Percentiles rank a stretch among this genome's conserved stretches.
Evolutionary conservation across 1,140 invertebrate species (phyloP).

Genomic region (Meloidogyne floridensis): DNA sequence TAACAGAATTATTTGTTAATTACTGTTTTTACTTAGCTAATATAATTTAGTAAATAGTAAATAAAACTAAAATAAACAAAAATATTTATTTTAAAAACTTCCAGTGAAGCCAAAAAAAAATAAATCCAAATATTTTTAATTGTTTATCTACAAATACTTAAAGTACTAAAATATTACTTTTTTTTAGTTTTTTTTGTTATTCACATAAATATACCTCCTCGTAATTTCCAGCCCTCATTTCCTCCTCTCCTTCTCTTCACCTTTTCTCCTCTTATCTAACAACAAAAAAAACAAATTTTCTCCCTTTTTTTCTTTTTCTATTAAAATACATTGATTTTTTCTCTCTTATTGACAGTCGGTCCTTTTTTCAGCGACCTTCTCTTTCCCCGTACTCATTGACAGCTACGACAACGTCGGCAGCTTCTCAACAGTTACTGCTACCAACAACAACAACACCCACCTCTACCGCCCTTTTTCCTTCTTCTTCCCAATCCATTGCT

Average conservation of each 20-base stretch:
- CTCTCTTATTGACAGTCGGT: not conserved
- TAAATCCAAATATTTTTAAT: not conserved
- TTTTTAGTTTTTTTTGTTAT: not conserved
- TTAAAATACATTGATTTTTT: not conserved
- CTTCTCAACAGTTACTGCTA: not conserved
- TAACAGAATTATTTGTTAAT: too few species aligned
- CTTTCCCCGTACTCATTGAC: not conserved
- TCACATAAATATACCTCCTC: not conserved
- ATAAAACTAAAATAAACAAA: not conserved
- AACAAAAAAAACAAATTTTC: not conserved
- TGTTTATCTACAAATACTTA: not conserved
- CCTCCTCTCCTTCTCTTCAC: constrained; percentile 5
- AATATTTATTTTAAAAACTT: not conserved
- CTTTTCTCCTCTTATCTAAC: not conserved
- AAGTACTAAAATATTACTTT: not conserved
- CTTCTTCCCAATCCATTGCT: constrained; percentile 2
- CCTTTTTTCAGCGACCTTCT: not conserved
- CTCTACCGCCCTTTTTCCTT: not conserved
- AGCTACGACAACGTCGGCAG: not conserved
- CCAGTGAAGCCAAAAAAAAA: not conserved
- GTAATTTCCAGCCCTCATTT: not conserved
- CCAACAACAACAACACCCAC: not conserved
- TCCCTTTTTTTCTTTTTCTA: not conserved
- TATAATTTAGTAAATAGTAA: too few species aligned
- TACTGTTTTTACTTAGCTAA: too few species aligned